Conservation (phyloP, 2,888 invertebrate species). For the Thymelicus lineola region DNA sequence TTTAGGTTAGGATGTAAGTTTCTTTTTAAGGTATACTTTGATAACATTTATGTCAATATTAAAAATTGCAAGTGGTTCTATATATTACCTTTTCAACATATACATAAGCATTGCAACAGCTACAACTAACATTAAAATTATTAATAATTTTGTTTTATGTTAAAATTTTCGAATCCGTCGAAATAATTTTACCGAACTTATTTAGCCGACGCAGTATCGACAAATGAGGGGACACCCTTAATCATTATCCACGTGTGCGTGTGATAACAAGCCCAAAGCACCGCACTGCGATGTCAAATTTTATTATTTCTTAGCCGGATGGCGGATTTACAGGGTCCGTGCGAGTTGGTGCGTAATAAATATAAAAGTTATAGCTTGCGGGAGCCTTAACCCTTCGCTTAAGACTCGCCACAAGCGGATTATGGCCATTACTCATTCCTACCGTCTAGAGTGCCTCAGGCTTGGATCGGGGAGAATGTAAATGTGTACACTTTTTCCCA, state of each 20-base stretch:
- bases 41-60: conserved; percentile 19
- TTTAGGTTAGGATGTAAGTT: conserved; percentile 47
- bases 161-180: no score
- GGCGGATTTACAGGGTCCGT: conserved; percentile 61
- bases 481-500: conserved; percentile 39
- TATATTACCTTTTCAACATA: neutral
- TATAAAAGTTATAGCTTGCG: conserved; percentile 73
- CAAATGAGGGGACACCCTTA: conserved; percentile 16
- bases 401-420: conserved; percentile 82
- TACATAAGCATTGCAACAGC: no score
- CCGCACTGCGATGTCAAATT: conserved; percentile 33
- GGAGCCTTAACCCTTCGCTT: conserved; percentile 81
- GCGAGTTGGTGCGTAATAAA: conserved; percentile 73
- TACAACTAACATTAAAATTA: no score
- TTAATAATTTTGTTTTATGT: no score
- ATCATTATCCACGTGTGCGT: conserved; percentile 20
- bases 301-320: conserved; percentile 60
- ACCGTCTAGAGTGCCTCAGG: conserved; percentile 74
- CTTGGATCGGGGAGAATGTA: conserved; percentile 42
- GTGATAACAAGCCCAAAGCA: conserved; percentile 33
- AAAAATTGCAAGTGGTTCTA: neutral
- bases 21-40: conserved; percentile 38
- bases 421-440: conserved; percentile 82
- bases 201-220: neutral
- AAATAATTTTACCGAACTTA: neutral